A percentile compares a stretch with the other conserved stretches of the same genome.
Evolutionary conservation across 2,888 invertebrate genomes (phyloP).

Genomic region (Antheraea yamamai): DNA sequence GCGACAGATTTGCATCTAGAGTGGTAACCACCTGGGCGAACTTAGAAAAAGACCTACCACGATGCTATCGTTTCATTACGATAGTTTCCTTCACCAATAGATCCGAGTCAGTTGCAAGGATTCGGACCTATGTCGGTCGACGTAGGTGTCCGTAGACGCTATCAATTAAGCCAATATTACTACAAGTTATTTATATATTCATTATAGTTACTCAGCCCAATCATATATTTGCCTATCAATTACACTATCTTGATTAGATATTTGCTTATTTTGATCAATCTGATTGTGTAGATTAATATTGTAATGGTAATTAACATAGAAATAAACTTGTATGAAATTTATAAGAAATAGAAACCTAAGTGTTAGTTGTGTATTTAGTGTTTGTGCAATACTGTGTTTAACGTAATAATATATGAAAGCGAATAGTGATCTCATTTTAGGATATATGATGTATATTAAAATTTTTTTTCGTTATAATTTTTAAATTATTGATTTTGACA

Average conservation of each 20-base stretch:
- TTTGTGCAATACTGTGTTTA: neutral
- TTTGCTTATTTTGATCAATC: neutral
- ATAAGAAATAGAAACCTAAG: neutral
- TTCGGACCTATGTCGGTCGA: too few relatives aligned
- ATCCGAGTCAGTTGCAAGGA: too few relatives aligned
- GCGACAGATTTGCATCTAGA: too few relatives aligned
- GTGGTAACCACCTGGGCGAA: too few relatives aligned
- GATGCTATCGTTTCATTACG: too few relatives aligned
- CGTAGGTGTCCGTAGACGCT: too few relatives aligned
- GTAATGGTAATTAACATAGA: neutral
- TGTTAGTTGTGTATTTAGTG: neutral
- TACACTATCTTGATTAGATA: neutral
- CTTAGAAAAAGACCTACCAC: too few relatives aligned
- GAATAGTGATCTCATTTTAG: constrained; percentile 67
- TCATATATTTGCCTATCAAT: too few relatives aligned
- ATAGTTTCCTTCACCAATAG: too few relatives aligned
- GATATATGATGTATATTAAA: constrained; percentile 31
- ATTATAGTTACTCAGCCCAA: too few relatives aligned
- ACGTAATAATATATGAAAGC: constrained; percentile 60
- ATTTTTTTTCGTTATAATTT: neutral
- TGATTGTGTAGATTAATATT: neutral
- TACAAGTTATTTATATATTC: too few relatives aligned
- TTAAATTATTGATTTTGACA: neutral
- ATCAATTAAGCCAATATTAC: too few relatives aligned
- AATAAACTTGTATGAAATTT: neutral